A percentile compares a stretch with the other conserved stretches of the same genome.
phyloP scores from a whole-genome alignment of 2,888 invertebrate genomes.

The Pediacus dermestoides region DNA sequence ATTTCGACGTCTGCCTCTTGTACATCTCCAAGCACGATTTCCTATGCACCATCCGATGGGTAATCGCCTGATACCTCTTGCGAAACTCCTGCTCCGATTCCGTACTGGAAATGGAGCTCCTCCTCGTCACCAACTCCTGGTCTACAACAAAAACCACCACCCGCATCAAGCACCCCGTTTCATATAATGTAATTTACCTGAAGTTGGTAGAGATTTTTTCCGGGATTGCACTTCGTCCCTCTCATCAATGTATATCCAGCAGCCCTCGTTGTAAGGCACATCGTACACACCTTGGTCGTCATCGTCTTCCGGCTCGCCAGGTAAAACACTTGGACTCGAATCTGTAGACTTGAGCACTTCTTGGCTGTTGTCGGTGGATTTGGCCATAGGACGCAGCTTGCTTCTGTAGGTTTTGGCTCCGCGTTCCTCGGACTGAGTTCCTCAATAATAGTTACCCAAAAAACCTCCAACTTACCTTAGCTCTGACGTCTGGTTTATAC shows the following conservation, averaged over 20 bases:
- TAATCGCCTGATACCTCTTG: constrained; percentile 79
- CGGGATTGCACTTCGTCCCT: constrained; percentile 65
- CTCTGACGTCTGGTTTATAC: constrained; percentile 69
- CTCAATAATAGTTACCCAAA: constrained; percentile 1
- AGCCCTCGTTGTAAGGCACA: constrained; percentile 67
- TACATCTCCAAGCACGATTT: constrained; percentile 89
- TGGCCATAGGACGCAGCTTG: constrained; percentile 58
- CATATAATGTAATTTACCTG: too few relatives aligned
- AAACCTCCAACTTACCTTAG: constrained; percentile 58
- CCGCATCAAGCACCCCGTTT: too few relatives aligned
- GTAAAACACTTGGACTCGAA: constrained; percentile 62
- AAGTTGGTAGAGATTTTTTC: constrained; percentile 42
- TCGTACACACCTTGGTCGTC: constrained; percentile 73
- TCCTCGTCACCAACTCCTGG: constrained; percentile 48
- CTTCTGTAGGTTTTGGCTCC: constrained; percentile 56
- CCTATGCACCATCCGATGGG: constrained; percentile 85
- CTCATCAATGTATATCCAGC: constrained; percentile 75
- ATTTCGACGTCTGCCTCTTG: constrained; percentile 74
- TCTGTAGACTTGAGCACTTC: constrained; percentile 63
- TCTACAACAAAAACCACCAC: too few relatives aligned
- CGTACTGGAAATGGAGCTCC: constrained; percentile 58
- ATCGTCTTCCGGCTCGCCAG: constrained; percentile 54
- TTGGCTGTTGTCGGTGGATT: constrained; percentile 71
- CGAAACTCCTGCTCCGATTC: constrained; percentile 84
- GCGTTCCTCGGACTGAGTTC: constrained; percentile 66